These are phyloP conservation scores for Myrmophylax atrothorax DNA, from an alignment of 2,113 vertebrate genomes.

Conservation along the genomic window DNA sequence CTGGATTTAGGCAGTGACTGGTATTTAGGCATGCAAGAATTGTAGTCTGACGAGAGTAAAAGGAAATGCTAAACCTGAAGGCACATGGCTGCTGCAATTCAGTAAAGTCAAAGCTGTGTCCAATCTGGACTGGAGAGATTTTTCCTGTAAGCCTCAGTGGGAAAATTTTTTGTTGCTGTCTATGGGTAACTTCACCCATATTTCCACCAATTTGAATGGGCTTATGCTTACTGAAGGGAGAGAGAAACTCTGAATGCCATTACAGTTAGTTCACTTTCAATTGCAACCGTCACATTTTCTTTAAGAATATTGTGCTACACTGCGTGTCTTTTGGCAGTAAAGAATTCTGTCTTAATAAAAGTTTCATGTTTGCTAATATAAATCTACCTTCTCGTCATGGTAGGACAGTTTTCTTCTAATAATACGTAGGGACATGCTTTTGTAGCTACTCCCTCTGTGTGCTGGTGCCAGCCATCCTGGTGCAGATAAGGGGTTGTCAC, in stretches of 20 bases:
- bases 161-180: neutral
- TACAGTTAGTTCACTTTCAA: neutral
- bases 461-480: neutral
- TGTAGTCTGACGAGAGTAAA: neutral
- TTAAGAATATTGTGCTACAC: neutral
- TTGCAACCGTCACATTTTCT: neutral
- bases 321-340: neutral
- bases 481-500: neutral
- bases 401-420: conserved; percentile 15
- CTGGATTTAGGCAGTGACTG: neutral
- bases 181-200: neutral
- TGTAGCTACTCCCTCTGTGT: neutral
- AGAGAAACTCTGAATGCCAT: neutral
- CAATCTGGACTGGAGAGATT: neutral
- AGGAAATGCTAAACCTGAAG: neutral
- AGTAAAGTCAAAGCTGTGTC: neutral
- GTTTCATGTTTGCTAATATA: neutral
- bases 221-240: neutral
- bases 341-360: neutral
- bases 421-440: neutral
- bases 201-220: neutral
- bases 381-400: neutral
- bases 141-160: neutral
- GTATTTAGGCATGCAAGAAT: neutral
- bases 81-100: neutral